A percentile compares a stretch with the other conserved stretches of the same genome.
These are phyloP conservation scores for Suillia variegata DNA, from an alignment of 2,888 invertebrate species.

Conservation along the genomic window DNA sequence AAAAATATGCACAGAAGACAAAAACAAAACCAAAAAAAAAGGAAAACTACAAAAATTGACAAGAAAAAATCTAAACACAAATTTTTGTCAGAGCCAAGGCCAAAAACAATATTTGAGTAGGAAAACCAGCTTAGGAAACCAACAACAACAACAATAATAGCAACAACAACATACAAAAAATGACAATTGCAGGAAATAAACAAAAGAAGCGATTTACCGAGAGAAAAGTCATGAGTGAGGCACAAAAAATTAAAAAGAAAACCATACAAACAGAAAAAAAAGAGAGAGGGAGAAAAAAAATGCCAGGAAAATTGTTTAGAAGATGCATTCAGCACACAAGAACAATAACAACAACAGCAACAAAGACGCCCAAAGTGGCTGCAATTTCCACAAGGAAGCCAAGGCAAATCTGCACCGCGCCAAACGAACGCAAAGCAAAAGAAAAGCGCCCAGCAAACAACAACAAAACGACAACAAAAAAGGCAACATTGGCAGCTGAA, in stretches of 20 bases:
- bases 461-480: neutral
- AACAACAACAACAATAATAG: neutral
- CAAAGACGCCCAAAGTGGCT: neutral
- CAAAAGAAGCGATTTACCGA: constrained; percentile 9
- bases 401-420: constrained; percentile 3
- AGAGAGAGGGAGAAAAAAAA: constrained; percentile 1
- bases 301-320: constrained; percentile 14
- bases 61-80: neutral
- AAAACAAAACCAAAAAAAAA: neutral
- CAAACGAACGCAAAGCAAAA: neutral
- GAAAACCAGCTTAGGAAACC: neutral
- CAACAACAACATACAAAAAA: neutral
- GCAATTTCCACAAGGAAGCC: neutral
- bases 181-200: constrained; percentile 20
- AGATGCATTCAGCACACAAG: neutral
- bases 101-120: constrained; percentile 4
- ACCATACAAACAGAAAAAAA: too few species aligned
- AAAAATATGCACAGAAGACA: too few species aligned
- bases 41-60: constrained; percentile 18
- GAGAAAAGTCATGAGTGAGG: neutral
- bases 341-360: constrained; percentile 8
- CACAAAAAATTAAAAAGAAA: too few species aligned
- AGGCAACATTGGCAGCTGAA: neutral
- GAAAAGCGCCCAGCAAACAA: neutral
- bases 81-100: neutral